Evolutionary conservation across 2,888 invertebrate species (phyloP).

Genomic region (Harmothoe impar): DNA sequence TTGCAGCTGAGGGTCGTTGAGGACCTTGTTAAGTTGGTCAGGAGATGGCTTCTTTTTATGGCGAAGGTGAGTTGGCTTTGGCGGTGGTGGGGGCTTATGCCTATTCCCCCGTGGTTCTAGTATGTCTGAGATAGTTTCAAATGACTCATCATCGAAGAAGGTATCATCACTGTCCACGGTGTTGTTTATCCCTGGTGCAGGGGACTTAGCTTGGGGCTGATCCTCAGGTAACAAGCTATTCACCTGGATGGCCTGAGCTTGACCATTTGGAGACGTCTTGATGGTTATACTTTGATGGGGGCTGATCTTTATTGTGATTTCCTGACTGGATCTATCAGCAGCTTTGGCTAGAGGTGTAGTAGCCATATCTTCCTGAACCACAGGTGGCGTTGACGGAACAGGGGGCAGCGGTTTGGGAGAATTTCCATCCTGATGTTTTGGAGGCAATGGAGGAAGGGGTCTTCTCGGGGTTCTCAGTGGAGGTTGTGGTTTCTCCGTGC

Average conservation of each 20-base stretch:
- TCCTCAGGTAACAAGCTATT: slow-evolving; percentile 56
- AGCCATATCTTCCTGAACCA: background rate
- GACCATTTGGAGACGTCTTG: slow-evolving; percentile 45
- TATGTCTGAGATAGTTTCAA: slow-evolving; percentile 68
- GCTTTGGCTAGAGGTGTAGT: background rate
- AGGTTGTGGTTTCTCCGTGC: background rate
- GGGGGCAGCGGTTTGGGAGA: background rate
- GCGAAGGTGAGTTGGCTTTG: slow-evolving; percentile 37
- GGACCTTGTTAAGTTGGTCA: slow-evolving; percentile 9
- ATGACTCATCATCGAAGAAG: slow-evolving; percentile 71
- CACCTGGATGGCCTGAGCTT: slow-evolving; percentile 44
- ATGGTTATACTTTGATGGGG: slow-evolving; percentile 57
- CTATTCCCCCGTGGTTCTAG: slow-evolving; percentile 34
- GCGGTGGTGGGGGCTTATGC: slow-evolving; percentile 25
- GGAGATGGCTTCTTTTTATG: slow-evolving; percentile 33
- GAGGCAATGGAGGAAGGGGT: slow-evolving; percentile 24
- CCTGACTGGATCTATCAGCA: slow-evolving; percentile 6
- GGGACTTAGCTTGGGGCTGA: background rate
- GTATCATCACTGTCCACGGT: slow-evolving; percentile 70
- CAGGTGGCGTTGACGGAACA: background rate
- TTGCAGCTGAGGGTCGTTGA: slow-evolving; percentile 61
- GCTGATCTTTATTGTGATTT: slow-evolving; percentile 53
- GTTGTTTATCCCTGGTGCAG: background rate
- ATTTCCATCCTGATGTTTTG: background rate
- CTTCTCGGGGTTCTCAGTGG: slow-evolving; percentile 25